phyloP scores from a whole-genome alignment of 2,888 invertebrate genomes.

The Orthosia gothica region DNA sequence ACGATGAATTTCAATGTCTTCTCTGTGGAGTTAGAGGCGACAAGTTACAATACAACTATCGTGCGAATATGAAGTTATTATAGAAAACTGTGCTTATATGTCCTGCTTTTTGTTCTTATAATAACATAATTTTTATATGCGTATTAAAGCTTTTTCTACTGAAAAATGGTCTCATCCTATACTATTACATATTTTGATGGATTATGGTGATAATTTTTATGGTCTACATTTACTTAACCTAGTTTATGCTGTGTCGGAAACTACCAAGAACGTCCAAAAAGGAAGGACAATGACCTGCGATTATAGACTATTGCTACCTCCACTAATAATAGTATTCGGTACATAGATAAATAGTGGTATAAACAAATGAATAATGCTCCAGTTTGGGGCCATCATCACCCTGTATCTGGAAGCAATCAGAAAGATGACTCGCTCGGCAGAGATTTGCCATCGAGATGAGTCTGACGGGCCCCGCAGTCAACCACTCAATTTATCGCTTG shows the following conservation, averaged over 20 bases:
- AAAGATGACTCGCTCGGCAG: slow-evolving; percentile 36
- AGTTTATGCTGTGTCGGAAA: neutral
- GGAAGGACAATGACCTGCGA: slow-evolving; percentile 9
- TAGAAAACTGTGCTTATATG: too few relatives aligned
- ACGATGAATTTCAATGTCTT: slow-evolving; percentile 9
- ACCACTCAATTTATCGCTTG: slow-evolving; percentile 84
- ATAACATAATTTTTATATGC: neutral
- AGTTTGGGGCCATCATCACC: slow-evolving; percentile 24
- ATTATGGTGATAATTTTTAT: neutral
- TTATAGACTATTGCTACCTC: slow-evolving; percentile 6
- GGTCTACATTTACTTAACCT: slow-evolving; percentile 9
- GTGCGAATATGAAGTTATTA: neutral
- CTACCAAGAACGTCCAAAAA: neutral
- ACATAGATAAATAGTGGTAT: slow-evolving; percentile 23
- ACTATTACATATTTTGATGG: neutral
- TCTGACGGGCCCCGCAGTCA: slow-evolving; percentile 64
- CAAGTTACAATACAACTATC: neutral
- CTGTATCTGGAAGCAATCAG: slow-evolving; percentile 48
- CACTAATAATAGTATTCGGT: slow-evolving; percentile 39
- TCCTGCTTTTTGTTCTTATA: neutral
- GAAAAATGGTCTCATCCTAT: neutral
- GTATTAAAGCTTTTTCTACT: neutral
- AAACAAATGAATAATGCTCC: slow-evolving; percentile 48
- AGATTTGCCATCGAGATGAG: slow-evolving; percentile 52
- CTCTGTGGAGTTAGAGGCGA: neutral